phyloP scores from a whole-genome alignment of 2,888 invertebrate species.

The Chesias legatella region DNA sequence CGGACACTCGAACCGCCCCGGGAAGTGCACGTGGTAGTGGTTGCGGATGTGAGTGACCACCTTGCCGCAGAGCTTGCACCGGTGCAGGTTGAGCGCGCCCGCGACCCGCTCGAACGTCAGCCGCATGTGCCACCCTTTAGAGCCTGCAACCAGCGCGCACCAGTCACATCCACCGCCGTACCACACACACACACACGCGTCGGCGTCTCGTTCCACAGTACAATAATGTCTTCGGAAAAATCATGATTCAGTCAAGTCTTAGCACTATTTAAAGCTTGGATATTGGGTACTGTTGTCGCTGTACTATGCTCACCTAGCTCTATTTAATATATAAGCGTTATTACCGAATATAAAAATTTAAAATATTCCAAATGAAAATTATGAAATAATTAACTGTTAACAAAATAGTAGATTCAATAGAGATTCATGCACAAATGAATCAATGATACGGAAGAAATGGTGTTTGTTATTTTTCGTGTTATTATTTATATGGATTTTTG shows the following conservation, averaged over 20 bases:
- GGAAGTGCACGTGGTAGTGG: constrained; percentile 96
- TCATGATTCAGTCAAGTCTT: constrained; percentile 27
- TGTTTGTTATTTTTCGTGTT: constrained; percentile 67
- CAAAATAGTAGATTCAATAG: constrained; percentile 60
- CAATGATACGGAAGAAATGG: constrained; percentile 78
- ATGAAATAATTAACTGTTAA: constrained; percentile 46
- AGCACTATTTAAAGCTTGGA: constrained; percentile 68
- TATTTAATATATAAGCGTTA: constrained; percentile 71
- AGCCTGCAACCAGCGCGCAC: constrained; percentile 88
- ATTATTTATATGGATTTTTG: constrained; percentile 59
- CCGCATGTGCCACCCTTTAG: constrained; percentile 97
- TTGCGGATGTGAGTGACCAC: constrained; percentile 96
- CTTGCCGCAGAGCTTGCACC: constrained; percentile 96
- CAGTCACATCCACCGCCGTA: constrained; percentile 35
- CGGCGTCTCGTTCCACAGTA: background rate
- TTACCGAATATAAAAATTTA: constrained; percentile 57
- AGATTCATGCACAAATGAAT: constrained; percentile 78
- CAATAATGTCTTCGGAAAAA: constrained; percentile 3
- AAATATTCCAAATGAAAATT: constrained; percentile 47
- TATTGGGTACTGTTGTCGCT: constrained; percentile 58
- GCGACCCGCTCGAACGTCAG: constrained; percentile 96
- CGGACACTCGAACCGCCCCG: constrained; percentile 94
- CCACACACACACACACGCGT: constrained; percentile 1
- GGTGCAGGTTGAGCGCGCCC: constrained; percentile 95
- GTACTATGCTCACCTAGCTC: constrained; percentile 71